Evolutionary conservation across 1,140 invertebrate genomes (phyloP).

Genomic region (Olivierus martensii): DNA sequence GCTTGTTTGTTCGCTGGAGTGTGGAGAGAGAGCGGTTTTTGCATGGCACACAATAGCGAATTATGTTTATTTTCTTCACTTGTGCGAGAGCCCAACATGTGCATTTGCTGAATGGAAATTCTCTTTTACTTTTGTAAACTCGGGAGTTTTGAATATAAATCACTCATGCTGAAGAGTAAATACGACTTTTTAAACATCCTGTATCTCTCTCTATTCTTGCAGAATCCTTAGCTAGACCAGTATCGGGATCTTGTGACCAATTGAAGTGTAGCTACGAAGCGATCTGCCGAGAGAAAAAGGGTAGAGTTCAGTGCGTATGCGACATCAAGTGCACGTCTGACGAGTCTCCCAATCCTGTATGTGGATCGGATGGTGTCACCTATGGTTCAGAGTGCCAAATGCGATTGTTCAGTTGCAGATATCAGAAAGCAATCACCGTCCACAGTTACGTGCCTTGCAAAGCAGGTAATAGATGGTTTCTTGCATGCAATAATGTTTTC

Average conservation of each 20-base stretch:
- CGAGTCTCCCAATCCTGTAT: slow-evolving; percentile 40
- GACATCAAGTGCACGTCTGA: slow-evolving; percentile 24
- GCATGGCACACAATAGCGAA: background rate
- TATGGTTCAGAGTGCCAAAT: slow-evolving; percentile 61
- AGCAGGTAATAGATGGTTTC: slow-evolving; percentile 4
- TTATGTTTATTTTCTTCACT: background rate
- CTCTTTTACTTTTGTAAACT: background rate
- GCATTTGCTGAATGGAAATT: background rate
- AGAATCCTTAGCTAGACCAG: slow-evolving; percentile 22
- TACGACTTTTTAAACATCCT: background rate
- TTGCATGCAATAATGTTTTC: too few relatives aligned
- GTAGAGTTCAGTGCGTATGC: slow-evolving; percentile 46
- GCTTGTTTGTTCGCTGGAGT: too few relatives aligned
- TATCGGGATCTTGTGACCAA: slow-evolving; percentile 51
- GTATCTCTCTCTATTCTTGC: background rate
- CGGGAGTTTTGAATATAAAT: background rate
- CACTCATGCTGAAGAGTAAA: background rate
- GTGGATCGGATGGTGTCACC: slow-evolving; percentile 63
- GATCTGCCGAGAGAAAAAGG: slow-evolving; percentile 50
- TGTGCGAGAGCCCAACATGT: background rate
- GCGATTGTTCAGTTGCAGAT: slow-evolving; percentile 55
- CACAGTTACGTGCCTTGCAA: slow-evolving; percentile 52
- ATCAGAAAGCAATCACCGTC: slow-evolving; percentile 66
- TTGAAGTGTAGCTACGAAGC: slow-evolving; percentile 69
- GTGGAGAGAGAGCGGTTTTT: too few relatives aligned